phyloP scores from a whole-genome alignment of 1,140 invertebrate genomes.

The Dendroctonus valens region DNA sequence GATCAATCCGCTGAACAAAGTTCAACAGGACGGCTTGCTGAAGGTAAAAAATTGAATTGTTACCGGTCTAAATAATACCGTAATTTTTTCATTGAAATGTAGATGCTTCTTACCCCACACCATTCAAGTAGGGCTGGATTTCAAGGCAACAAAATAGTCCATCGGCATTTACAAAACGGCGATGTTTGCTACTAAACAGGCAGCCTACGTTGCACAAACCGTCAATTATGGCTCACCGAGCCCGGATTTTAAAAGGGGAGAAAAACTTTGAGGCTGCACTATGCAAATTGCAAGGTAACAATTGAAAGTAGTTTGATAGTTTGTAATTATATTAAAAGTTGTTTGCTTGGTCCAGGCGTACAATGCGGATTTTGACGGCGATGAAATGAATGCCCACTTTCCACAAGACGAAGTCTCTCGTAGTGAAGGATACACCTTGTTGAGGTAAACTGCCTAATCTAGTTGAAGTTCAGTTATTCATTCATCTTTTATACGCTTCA shows the following conservation, averaged over 20 bases:
- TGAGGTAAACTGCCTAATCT: constrained; percentile 37
- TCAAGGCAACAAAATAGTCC: constrained; percentile 69
- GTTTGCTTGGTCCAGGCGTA: constrained; percentile 62
- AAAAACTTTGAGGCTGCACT: constrained; percentile 96
- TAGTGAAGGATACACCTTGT: constrained; percentile 82
- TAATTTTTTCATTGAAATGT: constrained; percentile 7
- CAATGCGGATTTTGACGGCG: constrained; percentile 99
- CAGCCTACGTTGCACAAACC: constrained; percentile 97
- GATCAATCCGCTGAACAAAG: constrained; percentile 56
- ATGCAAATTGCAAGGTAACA: constrained; percentile 90
- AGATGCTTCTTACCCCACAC: constrained; percentile 22
- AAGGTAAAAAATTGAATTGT: constrained; percentile 39
- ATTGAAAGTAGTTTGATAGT: background rate
- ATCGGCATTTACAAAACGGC: constrained; percentile 91
- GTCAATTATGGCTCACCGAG: constrained; percentile 97
- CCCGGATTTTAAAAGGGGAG: constrained; percentile 86
- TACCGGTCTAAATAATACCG: background rate
- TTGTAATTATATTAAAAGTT: background rate
- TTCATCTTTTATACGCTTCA: constrained; percentile 46
- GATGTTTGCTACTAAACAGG: constrained; percentile 95
- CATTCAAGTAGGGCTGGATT: constrained; percentile 38
- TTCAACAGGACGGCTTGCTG: constrained; percentile 70
- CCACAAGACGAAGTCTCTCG: constrained; percentile 91
- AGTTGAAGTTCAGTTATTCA: background rate
- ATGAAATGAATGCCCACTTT: constrained; percentile 99